Base-by-base conservation (phyloP, 53 echinoderm and acorn worm species). In the Crossaster papposus region DNA sequence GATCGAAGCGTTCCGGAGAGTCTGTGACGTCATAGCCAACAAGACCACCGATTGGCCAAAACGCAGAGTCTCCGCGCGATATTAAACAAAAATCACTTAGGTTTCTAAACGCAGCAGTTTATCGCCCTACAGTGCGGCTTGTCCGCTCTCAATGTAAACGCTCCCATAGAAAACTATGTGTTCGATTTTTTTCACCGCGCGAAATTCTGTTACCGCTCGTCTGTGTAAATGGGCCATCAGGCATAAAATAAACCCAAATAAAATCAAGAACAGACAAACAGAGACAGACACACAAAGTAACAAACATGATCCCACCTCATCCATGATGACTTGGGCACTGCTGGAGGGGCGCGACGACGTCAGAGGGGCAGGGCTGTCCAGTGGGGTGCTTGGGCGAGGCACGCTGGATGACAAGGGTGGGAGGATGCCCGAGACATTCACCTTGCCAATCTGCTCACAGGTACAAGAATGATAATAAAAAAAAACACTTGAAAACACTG, bases 331-430 rank as follows among this genome's bases (percentile, higher is more conserved):
- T 30, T 78, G 91, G 14, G 94, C 92, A 85, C 81, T 90, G 62
- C 95, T 91, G 15, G 92, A 74, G 36, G 90, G 91, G 23, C 93
- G 78, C 15, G 95, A 92, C 20, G 95, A 94, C 14, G 95, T 93
- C 88, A 91, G 71, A 34, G 88, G 88, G 79, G 88, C 89, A 36
- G 93, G 93, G 78, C 94, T 92, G 38, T 98, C 98, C 26, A 96
- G 89, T 13, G 98, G 98, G 20, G 96, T 98, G 90, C 98, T 98
- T 2, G 98, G 98, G 70, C 96, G 91, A 50, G 98, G 98, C 88
- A 95, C 87, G 82, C 75, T 76, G 55, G 93, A 86, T 4, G 87
- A 74, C 11, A 81, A 44, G 11, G 85, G 73, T 14, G 88, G 81
- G 30, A 84, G 81, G 12, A 90, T 93, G 17, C 87, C 87, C 0